Base-by-base conservation (phyloP, 1,140 invertebrate genomes). In the Aculops lycopersici region DNA sequence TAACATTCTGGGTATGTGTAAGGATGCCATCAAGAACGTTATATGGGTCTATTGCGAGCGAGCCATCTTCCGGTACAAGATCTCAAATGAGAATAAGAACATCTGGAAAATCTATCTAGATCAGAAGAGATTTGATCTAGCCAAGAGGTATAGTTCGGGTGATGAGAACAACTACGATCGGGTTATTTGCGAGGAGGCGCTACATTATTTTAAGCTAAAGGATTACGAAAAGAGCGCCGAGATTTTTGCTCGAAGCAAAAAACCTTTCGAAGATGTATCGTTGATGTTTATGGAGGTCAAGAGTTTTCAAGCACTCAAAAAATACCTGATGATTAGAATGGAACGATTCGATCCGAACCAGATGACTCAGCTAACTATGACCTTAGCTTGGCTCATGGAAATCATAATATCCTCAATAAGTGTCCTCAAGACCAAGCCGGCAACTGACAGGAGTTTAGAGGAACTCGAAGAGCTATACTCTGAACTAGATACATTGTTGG, bases 191-290 rank as follows among this genome's bases (percentile, higher is more conserved):
- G 74, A 75, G 55, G 75, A 92, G 58, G 84, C 84, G 0, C 78
- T 90, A 49, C 64, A 75, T 49, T 62, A 75, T 8, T 92, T 88
- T 52, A 64, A 68, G 19, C 66, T 72, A 21, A 16, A 13, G 38
- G 71, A 68, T 39, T 74, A 73, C 51, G 66, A 74, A 43, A 66
- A 70, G 47, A 83, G 80, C 57, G 86, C 84, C 0, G 58, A 71
- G 43, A 67, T 75, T 41, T 92, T 74, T 58, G 79, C 84, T 0
- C 68, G 79, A 49, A 83, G 79, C 0, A 67, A 76, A 48, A 71
- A 71, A n/a, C 77, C 78, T 13, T 92, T 94, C 57, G 84, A 92
- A 61, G 77, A 81, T 52, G 68, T 92, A 17, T 76, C 79, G 24
- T 60, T 94, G 0, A 90, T 90, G 55, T 90, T 92, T 56, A 63